phyloP scores from a whole-genome alignment of 2,113 vertebrate genomes.

The Hemibagrus wyckioides region DNA sequence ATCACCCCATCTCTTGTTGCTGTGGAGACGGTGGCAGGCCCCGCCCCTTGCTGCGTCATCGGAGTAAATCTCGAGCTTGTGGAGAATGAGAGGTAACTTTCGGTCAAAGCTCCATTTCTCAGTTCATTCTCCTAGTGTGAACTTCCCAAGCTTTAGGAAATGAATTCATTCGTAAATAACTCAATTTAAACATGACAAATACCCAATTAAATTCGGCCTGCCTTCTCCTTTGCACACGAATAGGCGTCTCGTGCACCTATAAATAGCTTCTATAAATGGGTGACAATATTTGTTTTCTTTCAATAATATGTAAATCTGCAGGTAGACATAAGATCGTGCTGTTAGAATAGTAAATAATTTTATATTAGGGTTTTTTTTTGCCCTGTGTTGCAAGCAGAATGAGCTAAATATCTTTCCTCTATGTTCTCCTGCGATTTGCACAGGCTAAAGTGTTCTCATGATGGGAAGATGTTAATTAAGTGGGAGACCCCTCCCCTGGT shows the following conservation, averaged over 20 bases:
- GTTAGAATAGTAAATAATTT: background rate
- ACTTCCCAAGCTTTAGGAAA: background rate
- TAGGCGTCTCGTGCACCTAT: background rate
- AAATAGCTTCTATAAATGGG: background rate
- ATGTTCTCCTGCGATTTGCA: background rate
- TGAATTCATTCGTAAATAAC: background rate
- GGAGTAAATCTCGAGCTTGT: conserved; percentile 67
- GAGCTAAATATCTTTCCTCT: background rate
- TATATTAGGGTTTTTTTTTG: background rate
- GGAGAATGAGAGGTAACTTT: conserved; percentile 63
- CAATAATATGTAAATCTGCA: background rate
- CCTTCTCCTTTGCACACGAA: background rate
- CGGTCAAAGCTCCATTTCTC: conserved; percentile 61
- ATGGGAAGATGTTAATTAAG: conserved; percentile 62
- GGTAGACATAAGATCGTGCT: background rate
- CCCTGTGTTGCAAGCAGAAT: background rate
- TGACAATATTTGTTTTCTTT: background rate
- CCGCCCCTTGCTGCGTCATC: conserved; percentile 67
- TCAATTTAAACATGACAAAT: background rate
- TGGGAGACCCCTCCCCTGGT: conserved; percentile 71
- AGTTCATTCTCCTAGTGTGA: background rate
- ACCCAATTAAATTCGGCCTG: too few species aligned
- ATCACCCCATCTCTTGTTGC: conserved; percentile 73
- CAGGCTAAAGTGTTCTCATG: conserved; percentile 24
- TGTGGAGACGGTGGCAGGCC: conserved; percentile 66